These are phyloP conservation scores for Keiferia lycopersicella DNA, from an alignment of 2,888 invertebrate genomes.

Conservation along the genomic window DNA sequence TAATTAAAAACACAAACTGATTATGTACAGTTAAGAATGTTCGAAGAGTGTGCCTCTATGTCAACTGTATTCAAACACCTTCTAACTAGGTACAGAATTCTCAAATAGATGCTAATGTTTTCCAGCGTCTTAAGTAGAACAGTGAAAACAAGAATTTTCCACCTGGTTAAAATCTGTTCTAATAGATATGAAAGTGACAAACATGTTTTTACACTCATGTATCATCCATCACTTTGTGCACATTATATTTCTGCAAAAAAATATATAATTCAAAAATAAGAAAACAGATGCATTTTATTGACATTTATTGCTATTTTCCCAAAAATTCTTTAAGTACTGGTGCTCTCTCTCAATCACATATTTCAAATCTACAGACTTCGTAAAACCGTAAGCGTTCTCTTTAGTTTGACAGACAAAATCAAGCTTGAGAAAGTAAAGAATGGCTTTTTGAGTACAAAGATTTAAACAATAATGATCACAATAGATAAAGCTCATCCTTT, in stretches of 20 bases:
- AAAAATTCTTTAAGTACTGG: too few relatives aligned
- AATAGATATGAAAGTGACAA: slow-evolving; percentile 26
- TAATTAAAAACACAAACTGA: neutral
- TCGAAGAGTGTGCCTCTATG: neutral
- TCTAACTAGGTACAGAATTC: neutral
- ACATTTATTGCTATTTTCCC: too few relatives aligned
- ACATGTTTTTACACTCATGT: too few relatives aligned
- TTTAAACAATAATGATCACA: slow-evolving; percentile 13
- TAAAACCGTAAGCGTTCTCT: too few relatives aligned
- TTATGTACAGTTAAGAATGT: slow-evolving; percentile 1
- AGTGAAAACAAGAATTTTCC: slow-evolving; percentile 26
- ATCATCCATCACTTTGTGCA: too few relatives aligned
- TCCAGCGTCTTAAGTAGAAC: slow-evolving; percentile 28
- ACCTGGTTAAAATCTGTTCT: neutral
- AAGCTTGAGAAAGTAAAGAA: neutral
- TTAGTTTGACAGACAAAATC: too few relatives aligned
- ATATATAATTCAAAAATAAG: too few relatives aligned
- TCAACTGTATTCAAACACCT: neutral
- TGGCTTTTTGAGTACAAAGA: neutral
- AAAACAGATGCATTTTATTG: too few relatives aligned
- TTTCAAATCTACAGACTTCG: too few relatives aligned
- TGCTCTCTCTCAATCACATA: too few relatives aligned
- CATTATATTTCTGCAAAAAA: too few relatives aligned
- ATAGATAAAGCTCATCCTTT: slow-evolving; percentile 26
- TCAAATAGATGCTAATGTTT: slow-evolving; percentile 25